Base-by-base conservation (phyloP, 2,888 invertebrate species). In the Alcis repandata region DNA sequence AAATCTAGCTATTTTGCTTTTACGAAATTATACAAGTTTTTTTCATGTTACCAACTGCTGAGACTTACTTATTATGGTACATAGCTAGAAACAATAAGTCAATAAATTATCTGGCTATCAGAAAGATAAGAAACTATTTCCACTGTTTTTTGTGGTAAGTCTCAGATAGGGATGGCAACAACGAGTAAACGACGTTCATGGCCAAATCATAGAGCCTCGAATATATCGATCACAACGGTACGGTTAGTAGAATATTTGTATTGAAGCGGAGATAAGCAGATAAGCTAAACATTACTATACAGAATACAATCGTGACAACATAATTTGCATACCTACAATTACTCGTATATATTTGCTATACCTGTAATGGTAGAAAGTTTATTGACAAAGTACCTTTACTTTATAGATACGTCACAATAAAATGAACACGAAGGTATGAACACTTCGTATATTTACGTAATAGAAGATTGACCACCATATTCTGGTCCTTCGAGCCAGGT, bases 201-300 rank as follows among this genome's bases (percentile, higher is more conserved):
- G 46, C 13, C 56, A 32, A 54, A 27, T 36, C 36, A 43, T 57
- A 40, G 46, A 54, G 41, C 53, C 53, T 36, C 54, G 54, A 64
- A 64, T 64, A 53, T 59, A 64, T 64, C 64, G 64, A 64, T 64
- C 54, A 54, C 49, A 41, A 41, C 38, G 43, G 20, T 41, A 41
- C 15, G 19, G 53, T 15, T 53, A 52, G 8, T 27, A 33, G 8
- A 15, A 46, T 20, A 46, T 58, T 58, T 48, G 32, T 48, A 20
- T 61, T 48, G 61, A 38, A 48, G 15, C 41, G 7, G 43, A 49
- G 59, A 64, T 58, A 63, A 60, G 45, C 15, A 41, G 53, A 63
- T 53, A 46, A 52, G 20, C 52, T 36, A 59, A n/a, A 46, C 54
- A 19, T 4, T 13, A 43, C 43, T 32, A 43, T 15, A 17, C 15